Base-by-base conservation (phyloP, 2,888 invertebrate species). In the Yponomeuta plumbellus region DNA sequence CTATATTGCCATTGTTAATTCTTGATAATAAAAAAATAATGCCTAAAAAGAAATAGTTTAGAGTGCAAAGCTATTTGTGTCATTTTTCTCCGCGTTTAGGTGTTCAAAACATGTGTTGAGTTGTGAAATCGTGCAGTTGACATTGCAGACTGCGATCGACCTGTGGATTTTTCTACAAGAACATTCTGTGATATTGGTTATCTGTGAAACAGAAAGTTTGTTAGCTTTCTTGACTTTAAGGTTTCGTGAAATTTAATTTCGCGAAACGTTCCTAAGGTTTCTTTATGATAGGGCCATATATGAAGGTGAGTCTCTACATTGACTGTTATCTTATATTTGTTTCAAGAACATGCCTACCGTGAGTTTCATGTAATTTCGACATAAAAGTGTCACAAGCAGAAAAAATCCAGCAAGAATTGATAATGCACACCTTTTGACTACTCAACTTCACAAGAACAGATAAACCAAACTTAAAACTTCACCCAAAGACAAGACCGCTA, bases 261-360 rank as follows among this genome's bases (percentile, higher is more conserved):
- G 87, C 89, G 89, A 80, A 86, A 81, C 88, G 76, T 78, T 78
- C 70, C 72, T 71, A 74, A 80, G 86, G 80, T 76, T 82, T 88
- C 90, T 90, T 89, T 91, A 91, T 91, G 90, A 90, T 89, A 90
- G 90, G 90, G 81, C 90, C 90, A 82, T 86, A 88, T 85, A 91
- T 91, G 90, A 90, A 91, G 90, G 90, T 91, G 79, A 89, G 90
- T 88, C 5, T 34, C 8, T 34, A 52, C 44, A 52, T 52, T 52
- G 10, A 52, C 44, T 17, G 17, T 52, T 52, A 52, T 52, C 13
- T 52, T 52, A 52, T 17, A 52, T 52, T 52, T 52, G 17, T 52
- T 52, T 17, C 44, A 52, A 13, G 44, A 17, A 52, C 13, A 52
- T 52, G 8, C 34, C 34, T 34, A 10, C 8, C 34, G 34, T 34